Conservation (phyloP, 23 tunicate species). For the Halocynthia roretzi region DNA sequence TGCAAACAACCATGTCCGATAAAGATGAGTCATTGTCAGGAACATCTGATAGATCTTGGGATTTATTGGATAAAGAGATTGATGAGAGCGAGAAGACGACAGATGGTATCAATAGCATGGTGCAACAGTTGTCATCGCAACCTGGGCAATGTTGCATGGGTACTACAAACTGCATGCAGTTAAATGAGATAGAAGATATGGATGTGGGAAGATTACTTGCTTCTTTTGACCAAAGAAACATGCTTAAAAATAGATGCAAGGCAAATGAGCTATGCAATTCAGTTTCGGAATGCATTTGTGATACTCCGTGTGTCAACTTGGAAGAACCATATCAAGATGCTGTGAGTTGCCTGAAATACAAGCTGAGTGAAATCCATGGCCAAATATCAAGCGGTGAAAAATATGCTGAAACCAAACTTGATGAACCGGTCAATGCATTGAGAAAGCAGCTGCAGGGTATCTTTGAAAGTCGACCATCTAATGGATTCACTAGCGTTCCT, state of each 20-base stretch:
- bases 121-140: no score
- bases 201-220: not conserved
- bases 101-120: no score
- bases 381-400: no score
- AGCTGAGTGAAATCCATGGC: no score
- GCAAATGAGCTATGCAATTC: conserved; percentile 20
- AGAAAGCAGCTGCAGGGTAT: no score
- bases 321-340: no score
- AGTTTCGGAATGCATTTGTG: conserved; percentile 10
- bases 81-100: not conserved
- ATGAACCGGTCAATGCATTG: no score
- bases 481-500: no score
- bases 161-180: not conserved
- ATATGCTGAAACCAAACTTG: no score
- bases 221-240: not conserved
- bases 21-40: not conserved
- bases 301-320: not conserved
- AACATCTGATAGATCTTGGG: conserved; percentile 14
- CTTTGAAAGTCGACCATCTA: no score
- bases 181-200: conserved; percentile 23
- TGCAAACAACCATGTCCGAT: not conserved
- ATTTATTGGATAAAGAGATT: conserved; percentile 2
- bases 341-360: no score
- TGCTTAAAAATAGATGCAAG: conserved; percentile 9
- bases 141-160: no score